Percentiles rank a stretch among this genome's conserved stretches.
Conservation (phyloP, 2,113 vertebrate genomes). For the Probosciger aterrimus region DNA sequence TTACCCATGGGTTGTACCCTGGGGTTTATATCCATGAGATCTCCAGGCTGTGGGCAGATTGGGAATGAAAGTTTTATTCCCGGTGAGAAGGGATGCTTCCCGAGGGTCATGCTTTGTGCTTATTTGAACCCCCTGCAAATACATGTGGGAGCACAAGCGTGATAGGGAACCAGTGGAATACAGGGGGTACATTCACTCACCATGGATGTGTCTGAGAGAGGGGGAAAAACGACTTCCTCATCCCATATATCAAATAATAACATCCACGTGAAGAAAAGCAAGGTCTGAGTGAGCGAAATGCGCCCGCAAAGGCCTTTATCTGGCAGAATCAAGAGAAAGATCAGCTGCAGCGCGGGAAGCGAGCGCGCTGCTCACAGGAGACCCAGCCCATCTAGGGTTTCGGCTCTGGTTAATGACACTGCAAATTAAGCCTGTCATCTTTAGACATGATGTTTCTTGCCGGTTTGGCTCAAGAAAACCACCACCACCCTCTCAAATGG, state of each 20-base stretch:
- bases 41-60: not conserved
- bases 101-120: not conserved
- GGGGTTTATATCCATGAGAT: not conserved
- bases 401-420: slow-evolving; percentile 85
- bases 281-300: not conserved
- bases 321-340: slow-evolving; percentile 39
- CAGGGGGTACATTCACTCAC: not conserved
- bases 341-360: not conserved
- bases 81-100: not conserved
- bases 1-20: fast-evolving
- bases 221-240: not conserved
- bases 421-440: slow-evolving; percentile 84
- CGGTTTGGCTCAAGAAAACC: slow-evolving; percentile 60
- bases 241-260: not conserved
- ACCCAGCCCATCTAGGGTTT: slow-evolving; percentile 75
- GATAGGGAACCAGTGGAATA: not conserved
- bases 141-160: fast-evolving
- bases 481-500: not conserved
- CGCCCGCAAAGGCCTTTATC: slow-evolving; percentile 16
- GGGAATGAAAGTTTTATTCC: not conserved
- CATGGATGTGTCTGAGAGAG: fast-evolving
- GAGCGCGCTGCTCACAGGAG: slow-evolving; percentile 42
- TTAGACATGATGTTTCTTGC: slow-evolving; percentile 66
- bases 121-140: not conserved
- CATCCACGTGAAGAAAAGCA: not conserved